A percentile compares a stretch with the other conserved stretches of the same genome.
These are phyloP conservation scores for Cydia pomonella DNA, from an alignment of 1,140 invertebrate genomes.

Conservation along the genomic window DNA sequence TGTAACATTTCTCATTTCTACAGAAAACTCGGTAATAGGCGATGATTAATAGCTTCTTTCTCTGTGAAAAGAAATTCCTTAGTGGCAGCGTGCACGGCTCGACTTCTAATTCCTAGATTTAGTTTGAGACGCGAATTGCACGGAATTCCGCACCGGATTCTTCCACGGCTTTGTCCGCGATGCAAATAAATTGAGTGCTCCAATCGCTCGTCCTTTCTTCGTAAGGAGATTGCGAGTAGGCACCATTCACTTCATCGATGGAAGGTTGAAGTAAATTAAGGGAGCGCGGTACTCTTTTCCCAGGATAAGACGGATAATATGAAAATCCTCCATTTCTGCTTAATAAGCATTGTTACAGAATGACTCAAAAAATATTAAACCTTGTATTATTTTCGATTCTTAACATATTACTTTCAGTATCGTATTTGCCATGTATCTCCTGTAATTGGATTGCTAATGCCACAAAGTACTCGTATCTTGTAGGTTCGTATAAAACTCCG, in stretches of 20 bases:
- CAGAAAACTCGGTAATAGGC: constrained; percentile 28
- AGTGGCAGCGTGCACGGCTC: constrained; percentile 41
- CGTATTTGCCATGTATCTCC: not conserved
- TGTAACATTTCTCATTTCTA: constrained; percentile 31
- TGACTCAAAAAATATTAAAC: not conserved
- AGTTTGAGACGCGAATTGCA: constrained; percentile 50
- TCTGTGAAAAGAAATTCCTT: constrained; percentile 46
- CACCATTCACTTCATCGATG: constrained; percentile 37
- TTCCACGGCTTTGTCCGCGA: constrained; percentile 55
- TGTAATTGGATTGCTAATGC: constrained; percentile 3
- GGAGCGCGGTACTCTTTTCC: constrained; percentile 2
- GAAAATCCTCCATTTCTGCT: not conserved
- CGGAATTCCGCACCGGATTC: constrained; percentile 47
- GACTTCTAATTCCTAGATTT: constrained; percentile 52
- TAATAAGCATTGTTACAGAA: constrained; percentile 9
- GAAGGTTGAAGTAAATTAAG: constrained; percentile 31
- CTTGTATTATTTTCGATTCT: not conserved
- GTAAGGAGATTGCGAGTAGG: constrained; percentile 45
- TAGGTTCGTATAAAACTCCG: not conserved
- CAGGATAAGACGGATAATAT: constrained; percentile 25
- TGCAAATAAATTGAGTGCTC: constrained; percentile 59
- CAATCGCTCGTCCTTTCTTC: constrained; percentile 38
- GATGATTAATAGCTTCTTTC: constrained; percentile 31
- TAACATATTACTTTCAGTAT: not conserved
- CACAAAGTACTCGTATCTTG: not conserved